Percentiles rank a stretch among this genome's conserved stretches.
Conservation (phyloP, 2,888 invertebrate genomes). For the Esperia sulphurella region DNA sequence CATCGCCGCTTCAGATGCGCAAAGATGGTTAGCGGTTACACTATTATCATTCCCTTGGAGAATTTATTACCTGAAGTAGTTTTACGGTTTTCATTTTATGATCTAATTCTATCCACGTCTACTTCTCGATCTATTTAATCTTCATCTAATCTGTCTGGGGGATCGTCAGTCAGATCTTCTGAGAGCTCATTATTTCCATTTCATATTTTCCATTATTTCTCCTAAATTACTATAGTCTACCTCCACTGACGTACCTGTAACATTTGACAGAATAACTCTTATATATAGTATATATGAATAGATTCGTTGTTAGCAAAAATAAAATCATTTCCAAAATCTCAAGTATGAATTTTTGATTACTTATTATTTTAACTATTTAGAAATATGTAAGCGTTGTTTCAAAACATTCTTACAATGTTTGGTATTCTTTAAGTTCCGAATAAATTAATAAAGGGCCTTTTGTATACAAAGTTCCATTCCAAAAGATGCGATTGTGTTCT, state of each 20-base stretch:
- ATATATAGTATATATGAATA: too few relatives aligned
- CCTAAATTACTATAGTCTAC: too few relatives aligned
- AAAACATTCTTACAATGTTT: background rate
- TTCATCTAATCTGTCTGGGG: background rate
- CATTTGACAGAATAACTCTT: too few relatives aligned
- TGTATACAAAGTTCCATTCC: constrained; percentile 16
- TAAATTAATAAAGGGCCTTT: constrained; percentile 46
- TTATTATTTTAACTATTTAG: background rate
- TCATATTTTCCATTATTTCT: too few relatives aligned
- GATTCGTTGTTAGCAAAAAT: too few relatives aligned
- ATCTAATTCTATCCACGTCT: background rate
- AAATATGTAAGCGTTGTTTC: background rate
- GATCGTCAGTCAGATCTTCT: too few relatives aligned
- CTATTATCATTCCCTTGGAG: constrained; percentile 10
- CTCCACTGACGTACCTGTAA: too few relatives aligned
- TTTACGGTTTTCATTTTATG: background rate
- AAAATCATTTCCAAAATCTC: too few relatives aligned
- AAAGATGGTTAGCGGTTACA: constrained; percentile 13
- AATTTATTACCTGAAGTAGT: constrained; percentile 5
- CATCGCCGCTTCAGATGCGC: constrained; percentile 20
- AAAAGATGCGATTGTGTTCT: constrained; percentile 12
- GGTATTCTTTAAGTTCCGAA: constrained; percentile 12
- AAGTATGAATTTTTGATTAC: too few relatives aligned
- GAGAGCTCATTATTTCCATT: too few relatives aligned
- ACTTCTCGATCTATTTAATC: background rate